A percentile compares a stretch with the other conserved stretches of the same genome.
Evolutionary conservation across 1,140 invertebrate species (phyloP).

Genomic region (Melitaea cinxia): DNA sequence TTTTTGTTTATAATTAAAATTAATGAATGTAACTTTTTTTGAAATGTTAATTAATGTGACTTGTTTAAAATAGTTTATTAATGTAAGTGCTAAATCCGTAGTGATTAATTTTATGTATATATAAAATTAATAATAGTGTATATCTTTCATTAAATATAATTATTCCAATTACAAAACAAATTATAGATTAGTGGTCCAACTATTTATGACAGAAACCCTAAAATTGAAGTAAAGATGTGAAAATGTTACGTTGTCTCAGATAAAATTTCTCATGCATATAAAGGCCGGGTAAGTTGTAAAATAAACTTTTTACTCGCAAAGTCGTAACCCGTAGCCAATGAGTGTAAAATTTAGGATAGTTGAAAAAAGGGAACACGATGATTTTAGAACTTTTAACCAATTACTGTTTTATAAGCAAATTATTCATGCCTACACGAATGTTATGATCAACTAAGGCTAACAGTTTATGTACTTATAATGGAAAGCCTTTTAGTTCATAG

Average conservation of each 20-base stretch:
- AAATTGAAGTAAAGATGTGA: background rate
- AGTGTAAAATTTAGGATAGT: slow-evolving; percentile 35
- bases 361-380: slow-evolving; percentile 29
- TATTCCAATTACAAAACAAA: too few relatives aligned
- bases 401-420: slow-evolving; percentile 13
- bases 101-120: too few relatives aligned
- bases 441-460: background rate
- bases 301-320: slow-evolving; percentile 27
- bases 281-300: slow-evolving; percentile 23
- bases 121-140: too few relatives aligned
- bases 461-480: background rate
- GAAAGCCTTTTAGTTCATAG: background rate
- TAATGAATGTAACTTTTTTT: too few relatives aligned
- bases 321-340: slow-evolving; percentile 33
- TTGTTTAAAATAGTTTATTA: too few relatives aligned
- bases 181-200: background rate
- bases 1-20: too few relatives aligned
- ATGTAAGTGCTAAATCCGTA: too few relatives aligned
- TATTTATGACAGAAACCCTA: background rate
- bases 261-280: background rate
- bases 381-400: slow-evolving; percentile 12
- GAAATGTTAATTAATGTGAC: too few relatives aligned
- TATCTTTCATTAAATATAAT: too few relatives aligned
- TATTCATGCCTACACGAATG: background rate
- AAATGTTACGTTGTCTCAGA: background rate